Conservation (phyloP, 2,888 invertebrate species). For the Cataglyphis rosenhaueri region DNA sequence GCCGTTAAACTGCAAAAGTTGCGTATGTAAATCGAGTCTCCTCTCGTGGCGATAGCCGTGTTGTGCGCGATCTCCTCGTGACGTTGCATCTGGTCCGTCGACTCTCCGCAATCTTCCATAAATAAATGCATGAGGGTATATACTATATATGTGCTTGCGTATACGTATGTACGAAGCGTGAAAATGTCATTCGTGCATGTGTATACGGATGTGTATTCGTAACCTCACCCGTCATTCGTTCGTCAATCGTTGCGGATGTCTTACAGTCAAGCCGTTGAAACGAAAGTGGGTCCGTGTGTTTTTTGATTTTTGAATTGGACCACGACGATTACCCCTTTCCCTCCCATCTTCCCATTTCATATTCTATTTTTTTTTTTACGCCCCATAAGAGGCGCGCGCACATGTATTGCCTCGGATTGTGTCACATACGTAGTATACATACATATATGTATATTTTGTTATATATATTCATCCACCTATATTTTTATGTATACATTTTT, state of each 20-base stretch:
- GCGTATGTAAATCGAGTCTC: slow-evolving; percentile 81
- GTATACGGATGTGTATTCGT: neutral
- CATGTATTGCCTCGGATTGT: slow-evolving; percentile 13
- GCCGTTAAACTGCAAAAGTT: slow-evolving; percentile 82
- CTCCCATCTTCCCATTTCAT: neutral
- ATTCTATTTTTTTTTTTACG: slow-evolving; percentile 15
- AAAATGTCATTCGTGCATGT: slow-evolving; percentile 20
- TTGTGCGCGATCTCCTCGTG: slow-evolving; percentile 68
- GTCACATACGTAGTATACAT: neutral
- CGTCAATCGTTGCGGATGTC: slow-evolving; percentile 1
- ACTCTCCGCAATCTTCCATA: slow-evolving; percentile 72
- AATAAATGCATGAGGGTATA: slow-evolving; percentile 76
- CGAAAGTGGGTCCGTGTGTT: neutral
- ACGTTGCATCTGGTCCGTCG: slow-evolving; percentile 63
- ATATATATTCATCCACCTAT: too few species aligned
- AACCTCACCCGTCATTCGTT: neutral
- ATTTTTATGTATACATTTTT: neutral
- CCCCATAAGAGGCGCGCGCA: neutral
- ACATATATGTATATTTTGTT: too few species aligned
- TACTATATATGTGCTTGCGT: slow-evolving; percentile 49
- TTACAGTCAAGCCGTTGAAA: neutral
- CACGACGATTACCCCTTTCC: slow-evolving; percentile 1
- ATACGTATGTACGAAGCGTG: slow-evolving; percentile 38
- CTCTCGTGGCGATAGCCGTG: slow-evolving; percentile 63
- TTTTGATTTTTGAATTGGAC: neutral